Evolutionary conservation across 2,888 invertebrate species (phyloP).

Genomic region (Linnaemya tessellans): DNA sequence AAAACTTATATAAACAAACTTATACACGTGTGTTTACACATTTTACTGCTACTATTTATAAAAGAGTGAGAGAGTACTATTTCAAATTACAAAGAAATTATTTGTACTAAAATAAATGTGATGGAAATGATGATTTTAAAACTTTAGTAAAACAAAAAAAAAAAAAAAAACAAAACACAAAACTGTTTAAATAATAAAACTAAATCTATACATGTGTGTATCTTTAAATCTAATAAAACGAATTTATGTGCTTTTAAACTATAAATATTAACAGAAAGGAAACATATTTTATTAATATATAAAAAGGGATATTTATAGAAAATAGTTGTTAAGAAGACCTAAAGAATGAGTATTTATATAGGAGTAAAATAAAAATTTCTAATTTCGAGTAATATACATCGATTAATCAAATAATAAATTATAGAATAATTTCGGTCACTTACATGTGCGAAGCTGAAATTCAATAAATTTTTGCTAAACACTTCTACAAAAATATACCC

Average conservation of each 20-base stretch:
- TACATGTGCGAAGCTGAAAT: too few species aligned
- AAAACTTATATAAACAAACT: background rate
- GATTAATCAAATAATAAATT: too few species aligned
- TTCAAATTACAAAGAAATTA: slow-evolving; percentile 1
- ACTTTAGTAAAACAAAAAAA: background rate
- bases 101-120: slow-evolving; percentile 18
- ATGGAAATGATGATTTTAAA: slow-evolving; percentile 37
- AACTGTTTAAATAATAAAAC: background rate
- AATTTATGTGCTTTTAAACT: slow-evolving; percentile 47
- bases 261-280: slow-evolving; percentile 16
- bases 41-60: background rate
- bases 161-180: background rate
- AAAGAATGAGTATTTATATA: too few species aligned
- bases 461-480: too few species aligned
- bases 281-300: background rate
- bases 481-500: too few species aligned
- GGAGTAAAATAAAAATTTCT: too few species aligned
- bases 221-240: slow-evolving; percentile 36
- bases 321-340: too few species aligned
- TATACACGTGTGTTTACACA: background rate
- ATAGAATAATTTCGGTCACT: too few species aligned
- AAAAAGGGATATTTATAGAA: too few species aligned
- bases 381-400: too few species aligned
- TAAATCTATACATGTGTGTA: background rate
- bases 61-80: background rate